phyloP scores from a whole-genome alignment of 2,113 vertebrate genomes.

The Paralichthys olivaceus region DNA sequence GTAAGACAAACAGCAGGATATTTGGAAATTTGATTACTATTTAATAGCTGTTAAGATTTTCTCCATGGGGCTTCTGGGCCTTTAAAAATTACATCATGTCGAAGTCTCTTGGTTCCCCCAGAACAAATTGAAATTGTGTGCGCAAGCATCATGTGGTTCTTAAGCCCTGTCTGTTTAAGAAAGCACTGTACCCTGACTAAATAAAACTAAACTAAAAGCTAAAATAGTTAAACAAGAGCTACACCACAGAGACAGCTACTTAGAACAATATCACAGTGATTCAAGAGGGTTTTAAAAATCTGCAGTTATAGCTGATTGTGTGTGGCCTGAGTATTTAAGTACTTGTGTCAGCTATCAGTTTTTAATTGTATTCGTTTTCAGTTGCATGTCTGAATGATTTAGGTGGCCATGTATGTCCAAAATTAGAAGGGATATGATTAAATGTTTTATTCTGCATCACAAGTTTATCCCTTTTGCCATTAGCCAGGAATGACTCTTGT shows the following conservation, averaged over 20 bases:
- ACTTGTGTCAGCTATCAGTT: background rate
- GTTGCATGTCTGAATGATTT: background rate
- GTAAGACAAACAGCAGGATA: slow-evolving; percentile 69
- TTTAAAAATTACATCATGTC: slow-evolving; percentile 63
- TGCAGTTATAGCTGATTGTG: slow-evolving; percentile 9
- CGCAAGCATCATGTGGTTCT: slow-evolving; percentile 42
- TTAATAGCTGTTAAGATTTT: slow-evolving; percentile 65
- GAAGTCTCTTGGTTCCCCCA: slow-evolving; percentile 35
- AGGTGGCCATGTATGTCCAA: background rate
- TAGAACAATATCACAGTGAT: slow-evolving; percentile 15
- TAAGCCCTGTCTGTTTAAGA: slow-evolving; percentile 32
- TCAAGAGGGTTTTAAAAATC: background rate
- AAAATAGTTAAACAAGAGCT: slow-evolving; percentile 13
- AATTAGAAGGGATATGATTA: background rate
- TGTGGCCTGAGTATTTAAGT: slow-evolving; percentile 8
- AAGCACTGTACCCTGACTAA: slow-evolving; percentile 40
- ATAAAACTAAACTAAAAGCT: slow-evolving; percentile 1
- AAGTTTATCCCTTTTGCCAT: background rate
- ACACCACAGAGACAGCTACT: slow-evolving; percentile 26
- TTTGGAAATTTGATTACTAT: slow-evolving; percentile 68
- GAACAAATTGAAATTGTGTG: slow-evolving; percentile 56
- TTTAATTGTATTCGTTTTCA: background rate
- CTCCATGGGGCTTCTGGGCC: slow-evolving; percentile 39
- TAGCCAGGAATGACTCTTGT: too few species aligned
- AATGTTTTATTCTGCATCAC: background rate